Base-by-base conservation (phyloP, 2,797 vertebrate genomes). In the Acridotheres tristis region DNA sequence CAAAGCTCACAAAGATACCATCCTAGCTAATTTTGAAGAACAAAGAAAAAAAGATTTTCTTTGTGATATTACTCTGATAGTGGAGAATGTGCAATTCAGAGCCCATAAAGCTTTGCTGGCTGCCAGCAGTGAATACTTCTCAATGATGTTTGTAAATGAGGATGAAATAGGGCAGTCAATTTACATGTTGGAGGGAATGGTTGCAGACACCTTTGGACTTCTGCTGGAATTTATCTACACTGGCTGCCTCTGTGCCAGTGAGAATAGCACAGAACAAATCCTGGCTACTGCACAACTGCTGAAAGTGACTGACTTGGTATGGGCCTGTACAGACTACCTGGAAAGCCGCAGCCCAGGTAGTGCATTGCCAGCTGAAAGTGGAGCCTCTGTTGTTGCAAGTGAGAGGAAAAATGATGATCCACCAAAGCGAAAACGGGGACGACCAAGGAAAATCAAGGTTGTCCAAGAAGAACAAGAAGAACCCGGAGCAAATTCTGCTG, bases 191-290 rank as follows among this genome's bases (percentile, higher is more conserved):
- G 98, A 99, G 25, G 98, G 99, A 34, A 98, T 99, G 98, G 96
- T 98, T 4, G 98, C 99, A 0, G 96, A 98, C 69, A 98, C 97
- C 32, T 99, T 99, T 79, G 97, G 97, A 10, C 96, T 98, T 1
- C 98, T 99, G 78, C 97, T 99, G 36, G 99, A 99, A 73, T 99
- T 99, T 94, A 99, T 99, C 95, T 99, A 99, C 97, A 99, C 98
- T 0, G 99, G 99, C 27, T 98, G 93, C 81, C 98, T 99, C 79
- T 98, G 96, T 3, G 97, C 99, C 81, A 98, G 97, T 86, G 98
- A 98, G 94, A 98, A 97, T 85, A 97, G 67, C 69, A 94, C 97
- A 0, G 98, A 98, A 85, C 98, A 99, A 91, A 98, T 99, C 16
- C 96, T 99, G 96, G 98, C 98, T 45, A 98, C 98, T 7, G 99